These are phyloP conservation scores for Brachypterus glaber DNA, from an alignment of 2,888 invertebrate species.

Conservation along the genomic window DNA sequence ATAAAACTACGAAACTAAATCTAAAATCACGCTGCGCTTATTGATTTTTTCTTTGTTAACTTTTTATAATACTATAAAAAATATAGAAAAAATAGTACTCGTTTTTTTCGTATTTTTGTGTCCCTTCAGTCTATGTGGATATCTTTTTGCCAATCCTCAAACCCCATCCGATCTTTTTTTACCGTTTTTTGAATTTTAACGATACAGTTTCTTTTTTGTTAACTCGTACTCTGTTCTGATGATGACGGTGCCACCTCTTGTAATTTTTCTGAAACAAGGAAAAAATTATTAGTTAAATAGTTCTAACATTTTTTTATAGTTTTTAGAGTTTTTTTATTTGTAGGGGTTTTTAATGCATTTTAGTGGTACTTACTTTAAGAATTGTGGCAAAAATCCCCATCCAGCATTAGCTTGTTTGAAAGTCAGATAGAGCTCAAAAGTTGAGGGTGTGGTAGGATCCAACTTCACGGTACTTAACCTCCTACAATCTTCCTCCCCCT, in stretches of 20 bases:
- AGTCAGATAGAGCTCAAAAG: constrained; percentile 83
- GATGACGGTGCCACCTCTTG: constrained; percentile 76
- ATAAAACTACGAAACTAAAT: constrained; percentile 23
- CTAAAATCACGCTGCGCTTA: constrained; percentile 34
- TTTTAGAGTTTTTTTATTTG: neutral
- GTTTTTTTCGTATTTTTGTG: constrained; percentile 20
- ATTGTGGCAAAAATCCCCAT: constrained; percentile 82
- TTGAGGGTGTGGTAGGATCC: constrained; percentile 78
- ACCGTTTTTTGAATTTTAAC: constrained; percentile 38
- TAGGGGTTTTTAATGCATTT: too few relatives aligned
- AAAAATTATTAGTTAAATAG: constrained; percentile 11
- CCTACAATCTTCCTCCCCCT: constrained; percentile 59
- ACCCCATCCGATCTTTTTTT: constrained; percentile 3
- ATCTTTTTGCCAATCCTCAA: constrained; percentile 9
- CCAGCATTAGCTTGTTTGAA: constrained; percentile 77
- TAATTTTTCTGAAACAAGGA: constrained; percentile 59
- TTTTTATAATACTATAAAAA: constrained; percentile 23
- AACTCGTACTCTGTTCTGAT: constrained; percentile 80
- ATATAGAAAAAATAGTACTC: constrained; percentile 24
- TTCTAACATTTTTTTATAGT: constrained; percentile 3
- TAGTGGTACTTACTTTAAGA: constrained; percentile 67
- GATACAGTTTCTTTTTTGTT: constrained; percentile 83
- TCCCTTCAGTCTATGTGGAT: constrained; percentile 24
- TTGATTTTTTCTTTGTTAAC: constrained; percentile 23
- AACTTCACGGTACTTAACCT: constrained; percentile 75